Conservation (phyloP, 2,113 vertebrate species). For the Ptyas mucosa region DNA sequence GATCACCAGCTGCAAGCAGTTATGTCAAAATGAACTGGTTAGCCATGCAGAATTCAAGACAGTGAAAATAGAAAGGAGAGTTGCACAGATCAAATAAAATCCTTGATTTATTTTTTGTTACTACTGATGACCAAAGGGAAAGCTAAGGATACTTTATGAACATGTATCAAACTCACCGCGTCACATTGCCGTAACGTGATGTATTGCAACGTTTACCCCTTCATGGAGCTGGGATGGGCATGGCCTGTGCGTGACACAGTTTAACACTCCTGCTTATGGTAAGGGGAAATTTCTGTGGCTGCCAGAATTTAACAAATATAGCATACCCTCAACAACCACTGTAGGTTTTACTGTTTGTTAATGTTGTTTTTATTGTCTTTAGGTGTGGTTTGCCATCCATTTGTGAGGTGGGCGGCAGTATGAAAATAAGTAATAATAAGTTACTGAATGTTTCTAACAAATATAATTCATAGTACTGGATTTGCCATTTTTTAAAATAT, state of each 20-base stretch:
- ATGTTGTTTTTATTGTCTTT: not conserved
- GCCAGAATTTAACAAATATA: not conserved
- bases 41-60: not conserved
- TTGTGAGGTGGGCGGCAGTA: not conserved
- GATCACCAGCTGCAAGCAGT: not conserved
- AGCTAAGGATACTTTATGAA: not conserved
- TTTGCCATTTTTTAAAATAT: not conserved
- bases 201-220: too few relatives aligned
- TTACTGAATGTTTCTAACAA: not conserved
- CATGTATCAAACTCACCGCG: too few relatives aligned
- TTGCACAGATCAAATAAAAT: not conserved
- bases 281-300: not conserved
- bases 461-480: not conserved
- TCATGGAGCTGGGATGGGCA: too few relatives aligned
- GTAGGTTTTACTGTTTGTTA: not conserved
- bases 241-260: too few relatives aligned
- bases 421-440: not conserved
- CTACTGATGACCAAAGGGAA: rapidly evolving
- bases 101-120: not conserved
- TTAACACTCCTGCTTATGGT: too few relatives aligned
- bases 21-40: not conserved
- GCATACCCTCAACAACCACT: not conserved
- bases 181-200: too few relatives aligned
- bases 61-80: not conserved
- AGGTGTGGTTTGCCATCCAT: not conserved